Conservation (phyloP, 2,888 invertebrate species). For the Bursaphelenchus okinawaensis region DNA sequence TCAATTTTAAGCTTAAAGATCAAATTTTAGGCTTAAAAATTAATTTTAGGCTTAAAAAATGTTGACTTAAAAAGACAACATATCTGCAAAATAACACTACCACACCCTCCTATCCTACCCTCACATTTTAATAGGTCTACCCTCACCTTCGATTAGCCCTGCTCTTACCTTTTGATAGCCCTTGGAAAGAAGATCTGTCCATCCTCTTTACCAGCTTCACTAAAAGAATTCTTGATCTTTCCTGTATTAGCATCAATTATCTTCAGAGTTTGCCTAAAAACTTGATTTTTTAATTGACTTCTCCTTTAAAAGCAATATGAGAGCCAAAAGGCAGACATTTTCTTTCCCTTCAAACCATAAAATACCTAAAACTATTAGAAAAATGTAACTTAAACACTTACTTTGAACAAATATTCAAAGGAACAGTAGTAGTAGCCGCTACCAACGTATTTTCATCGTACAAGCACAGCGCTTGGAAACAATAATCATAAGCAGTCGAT, state of each 20-base stretch:
- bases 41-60: no score
- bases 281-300: no score
- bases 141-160: no score
- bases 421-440: slow-evolving; percentile 34
- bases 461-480: slow-evolving; percentile 37
- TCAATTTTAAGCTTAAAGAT: no score
- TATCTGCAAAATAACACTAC: no score
- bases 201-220: slow-evolving; percentile 36
- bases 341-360: no score
- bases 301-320: no score
- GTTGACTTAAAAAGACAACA: no score
- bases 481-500: slow-evolving; percentile 25
- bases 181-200: slow-evolving; percentile 51
- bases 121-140: no score
- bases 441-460: slow-evolving; percentile 43
- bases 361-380: background rate
- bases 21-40: no score
- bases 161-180: slow-evolving; percentile 33
- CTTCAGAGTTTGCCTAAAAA: slow-evolving; percentile 40
- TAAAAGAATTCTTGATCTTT: slow-evolving; percentile 29
- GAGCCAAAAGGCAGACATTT: no score
- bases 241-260: slow-evolving; percentile 32
- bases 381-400: slow-evolving; percentile 18
- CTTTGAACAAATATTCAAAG: slow-evolving; percentile 49
- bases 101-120: no score